phyloP scores from a whole-genome alignment of 64 coral and sea anemone species.

The Stichodactyla mertensii region DNA sequence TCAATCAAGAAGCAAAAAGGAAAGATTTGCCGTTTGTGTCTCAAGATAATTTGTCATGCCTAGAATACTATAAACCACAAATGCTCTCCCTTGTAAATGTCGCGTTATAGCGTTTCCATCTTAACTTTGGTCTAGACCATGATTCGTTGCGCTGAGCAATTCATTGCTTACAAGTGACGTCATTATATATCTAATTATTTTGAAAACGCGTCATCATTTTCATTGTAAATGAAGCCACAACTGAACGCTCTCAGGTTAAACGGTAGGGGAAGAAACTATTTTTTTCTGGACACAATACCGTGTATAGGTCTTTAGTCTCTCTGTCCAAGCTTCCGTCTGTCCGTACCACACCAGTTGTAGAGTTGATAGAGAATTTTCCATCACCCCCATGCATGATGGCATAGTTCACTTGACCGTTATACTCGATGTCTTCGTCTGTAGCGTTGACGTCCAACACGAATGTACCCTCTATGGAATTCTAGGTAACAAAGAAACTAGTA shows the following conservation, averaged over 20 bases:
- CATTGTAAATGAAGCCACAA: no score
- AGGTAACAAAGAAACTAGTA: not conserved
- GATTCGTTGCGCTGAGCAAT: no score
- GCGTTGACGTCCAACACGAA: conserved; percentile 78
- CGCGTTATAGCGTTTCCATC: no score
- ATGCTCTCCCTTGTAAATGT: no score
- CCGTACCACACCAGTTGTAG: conserved; percentile 49
- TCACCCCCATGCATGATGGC: conserved; percentile 77
- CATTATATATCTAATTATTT: no score
- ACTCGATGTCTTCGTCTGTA: conserved; percentile 57
- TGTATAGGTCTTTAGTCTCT: conserved; percentile 56
- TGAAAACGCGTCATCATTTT: no score
- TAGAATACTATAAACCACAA: no score
- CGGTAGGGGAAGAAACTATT: not conserved
- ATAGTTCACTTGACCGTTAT: conserved; percentile 51
- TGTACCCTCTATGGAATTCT: conserved; percentile 54
- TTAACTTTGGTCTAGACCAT: no score
- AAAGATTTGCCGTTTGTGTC: no score
- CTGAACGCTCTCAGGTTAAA: not conserved
- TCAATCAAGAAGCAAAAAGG: not conserved
- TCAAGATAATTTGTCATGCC: no score
- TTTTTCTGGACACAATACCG: conserved; percentile 23
- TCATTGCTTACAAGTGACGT: no score
- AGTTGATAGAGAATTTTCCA: conserved; percentile 65
- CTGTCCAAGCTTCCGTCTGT: conserved; percentile 57